A percentile compares a stretch with the other conserved stretches of the same genome.
Conservation (phyloP, 2,888 invertebrate genomes). For the Pollenia labialis region DNA sequence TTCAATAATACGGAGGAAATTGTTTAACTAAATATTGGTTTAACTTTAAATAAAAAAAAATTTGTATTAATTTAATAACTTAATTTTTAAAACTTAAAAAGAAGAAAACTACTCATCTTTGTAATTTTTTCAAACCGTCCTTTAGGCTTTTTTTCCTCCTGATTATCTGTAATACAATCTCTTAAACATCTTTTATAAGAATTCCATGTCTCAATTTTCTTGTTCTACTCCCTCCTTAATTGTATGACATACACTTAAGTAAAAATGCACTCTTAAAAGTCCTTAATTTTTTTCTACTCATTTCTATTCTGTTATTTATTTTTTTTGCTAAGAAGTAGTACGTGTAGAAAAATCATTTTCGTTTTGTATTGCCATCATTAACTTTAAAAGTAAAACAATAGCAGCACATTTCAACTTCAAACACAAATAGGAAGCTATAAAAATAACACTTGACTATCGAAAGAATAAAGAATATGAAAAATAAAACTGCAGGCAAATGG, state of each 20-base stretch:
- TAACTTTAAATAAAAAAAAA: too few species aligned
- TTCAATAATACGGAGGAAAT: too few species aligned
- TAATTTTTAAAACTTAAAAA: too few species aligned
- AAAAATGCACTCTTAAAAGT: conserved; percentile 39
- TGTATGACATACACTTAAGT: conserved; percentile 19
- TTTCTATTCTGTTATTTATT: too few species aligned
- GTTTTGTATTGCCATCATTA: conserved; percentile 67
- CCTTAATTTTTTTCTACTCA: conserved; percentile 22
- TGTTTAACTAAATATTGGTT: too few species aligned
- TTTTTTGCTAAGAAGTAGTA: conserved; percentile 26
- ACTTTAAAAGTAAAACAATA: conserved; percentile 66
- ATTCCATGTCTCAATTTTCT: background rate
- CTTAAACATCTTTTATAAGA: too few species aligned
- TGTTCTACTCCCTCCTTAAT: background rate
- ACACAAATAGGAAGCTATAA: conserved; percentile 64
- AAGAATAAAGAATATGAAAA: conserved; percentile 2
- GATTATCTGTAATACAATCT: too few species aligned
- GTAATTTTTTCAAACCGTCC: too few species aligned
- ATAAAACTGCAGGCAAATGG: background rate
- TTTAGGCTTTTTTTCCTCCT: too few species aligned
- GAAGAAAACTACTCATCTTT: too few species aligned
- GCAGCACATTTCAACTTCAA: conserved; percentile 56
- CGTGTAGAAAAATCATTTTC: conserved; percentile 61
- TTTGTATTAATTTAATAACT: too few species aligned
- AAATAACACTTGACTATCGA: conserved; percentile 62